A percentile compares a stretch with the other conserved stretches of the same genome.
Evolutionary conservation across 2,797 vertebrate genomes (phyloP).

Genomic region (Onychomys leucogaster): DNA sequence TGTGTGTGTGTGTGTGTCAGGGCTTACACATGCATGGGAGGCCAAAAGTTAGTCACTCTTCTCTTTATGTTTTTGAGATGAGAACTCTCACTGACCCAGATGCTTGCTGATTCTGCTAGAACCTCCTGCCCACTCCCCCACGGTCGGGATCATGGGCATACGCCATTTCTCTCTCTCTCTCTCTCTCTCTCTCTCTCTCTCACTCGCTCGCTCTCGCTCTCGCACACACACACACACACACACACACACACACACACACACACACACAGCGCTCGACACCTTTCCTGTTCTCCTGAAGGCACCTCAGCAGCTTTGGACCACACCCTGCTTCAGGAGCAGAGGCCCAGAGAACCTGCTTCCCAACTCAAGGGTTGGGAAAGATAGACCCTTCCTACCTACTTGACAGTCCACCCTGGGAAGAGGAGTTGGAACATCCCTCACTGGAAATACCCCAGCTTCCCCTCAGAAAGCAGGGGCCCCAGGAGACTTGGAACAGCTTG

Average conservation of each 20-base stretch:
- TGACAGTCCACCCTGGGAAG: background rate
- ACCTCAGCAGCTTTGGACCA: background rate
- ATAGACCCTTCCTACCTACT: fast-evolving
- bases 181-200: too few species aligned
- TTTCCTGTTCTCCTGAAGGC: background rate
- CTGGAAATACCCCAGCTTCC: constrained; percentile 65
- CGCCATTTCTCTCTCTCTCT: too few species aligned
- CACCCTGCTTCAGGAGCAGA: background rate
- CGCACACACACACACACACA: background rate
- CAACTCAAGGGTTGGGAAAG: background rate
- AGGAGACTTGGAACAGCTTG: background rate
- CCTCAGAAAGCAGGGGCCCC: background rate
- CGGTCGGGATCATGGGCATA: background rate
- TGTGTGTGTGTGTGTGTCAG: background rate
- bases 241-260: background rate
- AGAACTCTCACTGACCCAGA: background rate
- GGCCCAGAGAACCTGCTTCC: background rate
- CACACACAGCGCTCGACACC: too few species aligned
- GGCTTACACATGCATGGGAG: background rate
- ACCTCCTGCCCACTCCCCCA: background rate
- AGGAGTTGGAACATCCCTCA: background rate
- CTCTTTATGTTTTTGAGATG: too few species aligned
- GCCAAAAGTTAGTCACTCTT: too few species aligned
- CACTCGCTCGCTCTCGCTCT: too few species aligned
- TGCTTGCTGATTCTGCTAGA: background rate